Percentiles rank a stretch among this genome's conserved stretches.
Conservation (phyloP, 2,113 vertebrate genomes). For the Scortum barcoo region DNA sequence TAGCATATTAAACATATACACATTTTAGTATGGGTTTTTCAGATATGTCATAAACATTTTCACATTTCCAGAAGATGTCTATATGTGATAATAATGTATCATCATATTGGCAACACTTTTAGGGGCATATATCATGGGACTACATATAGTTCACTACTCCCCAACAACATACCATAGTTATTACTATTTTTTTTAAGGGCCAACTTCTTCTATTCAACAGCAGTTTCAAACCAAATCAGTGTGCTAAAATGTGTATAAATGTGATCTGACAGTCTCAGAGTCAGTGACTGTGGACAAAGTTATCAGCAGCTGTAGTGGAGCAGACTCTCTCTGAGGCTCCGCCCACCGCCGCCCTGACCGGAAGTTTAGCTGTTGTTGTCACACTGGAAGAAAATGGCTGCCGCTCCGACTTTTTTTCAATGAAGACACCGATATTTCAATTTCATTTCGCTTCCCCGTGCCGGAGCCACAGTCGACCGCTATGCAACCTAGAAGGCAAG, state of each 20-base stretch:
- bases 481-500: constrained; percentile 83
- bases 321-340: constrained; percentile 27
- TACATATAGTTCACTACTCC: no score
- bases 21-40: no score
- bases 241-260: no score
- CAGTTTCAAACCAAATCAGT: no score
- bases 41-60: no score
- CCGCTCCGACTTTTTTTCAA: constrained; percentile 86
- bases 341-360: constrained; percentile 80
- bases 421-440: constrained; percentile 84
- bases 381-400: constrained; percentile 90
- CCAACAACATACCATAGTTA: no score
- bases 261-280: no score
- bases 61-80: no score
- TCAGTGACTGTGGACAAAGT: neutral
- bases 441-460: constrained; percentile 74
- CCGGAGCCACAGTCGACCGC: constrained; percentile 71
- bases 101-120: no score
- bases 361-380: constrained; percentile 89
- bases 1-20: no score
- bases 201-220: neutral
- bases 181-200: neutral
- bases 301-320: neutral
- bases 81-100: no score
- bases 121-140: no score